Evolutionary conservation across 2,888 invertebrate species (phyloP).

Genomic region (Tetramorium bicarinatum): DNA sequence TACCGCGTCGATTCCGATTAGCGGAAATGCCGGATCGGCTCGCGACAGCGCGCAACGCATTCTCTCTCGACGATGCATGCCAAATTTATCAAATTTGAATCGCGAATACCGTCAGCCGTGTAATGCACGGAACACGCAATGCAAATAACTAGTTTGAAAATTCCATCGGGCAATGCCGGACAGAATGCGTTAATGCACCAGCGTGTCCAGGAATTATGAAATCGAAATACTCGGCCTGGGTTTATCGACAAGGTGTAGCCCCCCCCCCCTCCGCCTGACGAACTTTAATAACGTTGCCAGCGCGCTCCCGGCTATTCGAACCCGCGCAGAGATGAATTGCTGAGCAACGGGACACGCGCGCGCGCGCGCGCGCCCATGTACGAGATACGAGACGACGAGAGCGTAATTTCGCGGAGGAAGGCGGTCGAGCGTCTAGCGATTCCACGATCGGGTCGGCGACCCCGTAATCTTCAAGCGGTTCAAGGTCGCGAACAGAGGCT

Average conservation of each 20-base stretch:
- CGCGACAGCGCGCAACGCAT: background rate
- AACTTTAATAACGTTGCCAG: background rate
- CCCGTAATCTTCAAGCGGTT: constrained; percentile 23
- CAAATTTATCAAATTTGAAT: constrained; percentile 36
- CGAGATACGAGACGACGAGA: constrained; percentile 9
- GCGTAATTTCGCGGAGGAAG: constrained; percentile 2
- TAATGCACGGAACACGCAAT: background rate
- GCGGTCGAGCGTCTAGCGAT: constrained; percentile 29
- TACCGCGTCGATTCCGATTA: constrained; percentile 24
- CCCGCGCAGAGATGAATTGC: background rate
- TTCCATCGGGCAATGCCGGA: constrained; percentile 16
- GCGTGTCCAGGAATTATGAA: background rate
- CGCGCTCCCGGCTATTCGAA: background rate
- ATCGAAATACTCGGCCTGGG: background rate
- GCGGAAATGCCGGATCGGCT: constrained; percentile 31
- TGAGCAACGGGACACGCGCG: background rate
- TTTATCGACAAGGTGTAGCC: background rate
- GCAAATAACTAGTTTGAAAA: constrained; percentile 25
- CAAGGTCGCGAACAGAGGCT: constrained; percentile 15
- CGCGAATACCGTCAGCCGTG: constrained; percentile 18
- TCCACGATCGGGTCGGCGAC: constrained; percentile 19
- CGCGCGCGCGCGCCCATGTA: background rate
- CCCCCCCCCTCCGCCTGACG: background rate
- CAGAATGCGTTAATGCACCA: too few relatives aligned
- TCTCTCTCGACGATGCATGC: constrained; percentile 22